phyloP scores from a whole-genome alignment of 2,113 vertebrate genomes.

The Albula glossodonta region DNA sequence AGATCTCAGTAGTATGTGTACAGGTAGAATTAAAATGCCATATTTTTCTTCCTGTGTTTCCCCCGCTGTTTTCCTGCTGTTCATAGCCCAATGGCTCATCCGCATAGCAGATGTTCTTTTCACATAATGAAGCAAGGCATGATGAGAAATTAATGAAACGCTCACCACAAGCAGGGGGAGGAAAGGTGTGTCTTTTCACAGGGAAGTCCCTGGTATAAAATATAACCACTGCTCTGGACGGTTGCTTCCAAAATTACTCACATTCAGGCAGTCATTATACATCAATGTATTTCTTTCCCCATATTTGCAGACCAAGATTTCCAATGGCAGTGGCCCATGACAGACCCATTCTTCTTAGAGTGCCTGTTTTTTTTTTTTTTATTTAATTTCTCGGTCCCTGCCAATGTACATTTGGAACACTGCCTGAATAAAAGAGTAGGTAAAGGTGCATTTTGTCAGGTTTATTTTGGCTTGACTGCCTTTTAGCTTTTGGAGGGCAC shows the following conservation, averaged over 20 bases:
- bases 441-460: background rate
- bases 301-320: background rate
- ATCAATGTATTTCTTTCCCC: background rate
- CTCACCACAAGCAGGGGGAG: background rate
- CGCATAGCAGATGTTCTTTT: background rate
- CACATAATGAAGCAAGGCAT: background rate
- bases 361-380: background rate
- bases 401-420: background rate
- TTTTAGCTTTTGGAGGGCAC: background rate
- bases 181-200: background rate
- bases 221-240: background rate
- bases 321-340: background rate
- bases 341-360: no score
- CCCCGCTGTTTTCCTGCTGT: background rate
- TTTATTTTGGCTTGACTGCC: background rate
- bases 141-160: constrained; percentile 1
- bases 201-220: background rate
- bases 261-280: background rate
- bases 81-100: background rate
- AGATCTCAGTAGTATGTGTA: background rate
- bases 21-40: background rate
- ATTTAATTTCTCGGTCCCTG: background rate
- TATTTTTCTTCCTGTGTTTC: background rate
- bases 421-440: background rate
- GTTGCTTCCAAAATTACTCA: background rate